Percentiles rank a stretch among this genome's conserved stretches.
phyloP scores from a whole-genome alignment of 2,113 vertebrate species.

The Colossoma macropomum region DNA sequence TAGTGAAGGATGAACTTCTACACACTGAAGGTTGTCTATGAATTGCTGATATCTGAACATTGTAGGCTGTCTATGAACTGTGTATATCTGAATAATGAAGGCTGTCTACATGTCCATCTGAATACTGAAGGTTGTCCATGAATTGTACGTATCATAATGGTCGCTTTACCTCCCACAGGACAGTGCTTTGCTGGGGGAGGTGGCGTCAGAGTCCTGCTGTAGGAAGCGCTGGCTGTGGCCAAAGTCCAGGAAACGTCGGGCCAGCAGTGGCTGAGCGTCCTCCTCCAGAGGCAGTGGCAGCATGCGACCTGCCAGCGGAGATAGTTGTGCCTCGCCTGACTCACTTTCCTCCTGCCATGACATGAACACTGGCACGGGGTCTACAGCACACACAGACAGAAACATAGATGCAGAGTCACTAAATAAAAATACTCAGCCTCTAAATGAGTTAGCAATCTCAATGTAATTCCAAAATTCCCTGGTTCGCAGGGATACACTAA shows the following conservation, averaged over 20 bases:
- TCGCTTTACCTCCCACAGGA: slow-evolving; percentile 82
- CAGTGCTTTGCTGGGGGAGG: slow-evolving; percentile 89
- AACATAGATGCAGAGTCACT: background rate
- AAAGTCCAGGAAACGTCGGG: slow-evolving; percentile 92
- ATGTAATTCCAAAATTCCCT: background rate
- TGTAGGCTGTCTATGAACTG: too few species aligned
- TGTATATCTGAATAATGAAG: background rate
- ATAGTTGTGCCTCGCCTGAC: slow-evolving; percentile 94
- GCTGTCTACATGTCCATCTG: background rate
- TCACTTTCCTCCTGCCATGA: slow-evolving; percentile 95
- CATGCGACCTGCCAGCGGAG: slow-evolving; percentile 95
- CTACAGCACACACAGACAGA: slow-evolving; percentile 66
- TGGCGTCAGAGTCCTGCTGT: slow-evolving; percentile 86
- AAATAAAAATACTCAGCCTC: background rate
- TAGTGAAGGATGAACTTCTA: background rate
- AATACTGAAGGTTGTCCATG: background rate
- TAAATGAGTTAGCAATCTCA: background rate
- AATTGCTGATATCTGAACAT: too few species aligned
- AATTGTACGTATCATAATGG: background rate
- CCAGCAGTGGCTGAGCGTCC: slow-evolving; percentile 84
- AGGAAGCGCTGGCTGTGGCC: slow-evolving; percentile 93
- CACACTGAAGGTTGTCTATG: background rate
- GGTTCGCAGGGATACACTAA: background rate
- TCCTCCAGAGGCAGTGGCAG: slow-evolving; percentile 87
- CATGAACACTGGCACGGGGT: slow-evolving; percentile 93